A percentile compares a stretch with the other conserved stretches of the same genome.
phyloP scores from a whole-genome alignment of 1,140 invertebrate genomes.

The Atta cephalotes region DNA sequence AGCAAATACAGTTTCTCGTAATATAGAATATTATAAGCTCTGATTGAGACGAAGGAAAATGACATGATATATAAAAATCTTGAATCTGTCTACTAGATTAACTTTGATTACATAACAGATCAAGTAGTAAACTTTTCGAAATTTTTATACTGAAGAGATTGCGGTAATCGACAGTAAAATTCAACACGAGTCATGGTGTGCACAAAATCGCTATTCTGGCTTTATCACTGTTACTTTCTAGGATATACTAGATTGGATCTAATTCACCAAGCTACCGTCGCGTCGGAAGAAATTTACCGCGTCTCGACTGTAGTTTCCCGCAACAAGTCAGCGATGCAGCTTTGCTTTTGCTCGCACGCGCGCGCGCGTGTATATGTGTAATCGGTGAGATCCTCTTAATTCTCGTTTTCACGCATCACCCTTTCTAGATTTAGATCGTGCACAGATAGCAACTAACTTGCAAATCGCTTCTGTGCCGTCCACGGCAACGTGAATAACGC shows the following conservation, averaged over 20 bases:
- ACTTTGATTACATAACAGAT: neutral
- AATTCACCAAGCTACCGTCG: constrained; percentile 37
- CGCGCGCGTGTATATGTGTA: neutral
- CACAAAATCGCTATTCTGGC: constrained; percentile 6
- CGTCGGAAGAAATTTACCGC: constrained; percentile 48
- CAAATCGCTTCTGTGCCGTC: constrained; percentile 73
- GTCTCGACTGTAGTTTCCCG: constrained; percentile 43
- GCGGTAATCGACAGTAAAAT: constrained; percentile 18
- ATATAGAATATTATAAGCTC: neutral
- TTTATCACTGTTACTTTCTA: constrained; percentile 42
- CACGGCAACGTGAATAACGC: constrained; percentile 66
- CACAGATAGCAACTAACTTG: constrained; percentile 35
- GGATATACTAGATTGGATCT: constrained; percentile 42
- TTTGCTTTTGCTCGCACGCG: neutral
- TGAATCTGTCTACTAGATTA: neutral
- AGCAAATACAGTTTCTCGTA: constrained; percentile 6
- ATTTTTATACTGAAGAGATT: neutral
- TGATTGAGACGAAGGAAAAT: neutral
- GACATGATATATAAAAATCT: neutral
- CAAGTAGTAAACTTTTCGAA: neutral
- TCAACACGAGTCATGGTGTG: constrained; percentile 4
- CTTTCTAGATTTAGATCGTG: constrained; percentile 45
- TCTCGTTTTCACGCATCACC: constrained; percentile 61
- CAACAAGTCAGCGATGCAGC: constrained; percentile 50
- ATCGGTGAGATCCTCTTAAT: constrained; percentile 55